Percentiles rank a stretch among this genome's conserved stretches.
Evolutionary conservation across 2,113 vertebrate genomes (phyloP).

Genomic region (Myrmecobius fasciatus): DNA sequence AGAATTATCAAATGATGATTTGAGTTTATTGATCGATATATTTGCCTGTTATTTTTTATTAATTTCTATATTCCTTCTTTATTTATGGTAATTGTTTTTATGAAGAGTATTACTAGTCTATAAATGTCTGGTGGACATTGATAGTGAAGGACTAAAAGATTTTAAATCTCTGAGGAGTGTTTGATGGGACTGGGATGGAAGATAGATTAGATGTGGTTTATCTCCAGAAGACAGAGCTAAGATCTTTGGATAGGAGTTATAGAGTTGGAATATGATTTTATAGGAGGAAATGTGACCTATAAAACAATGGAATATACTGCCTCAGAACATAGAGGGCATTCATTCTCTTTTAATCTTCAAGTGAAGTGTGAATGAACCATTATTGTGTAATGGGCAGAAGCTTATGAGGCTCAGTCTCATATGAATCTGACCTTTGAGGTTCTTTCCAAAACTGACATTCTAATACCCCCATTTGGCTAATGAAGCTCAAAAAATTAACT

Average conservation of each 20-base stretch:
- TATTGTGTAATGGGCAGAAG: not conserved
- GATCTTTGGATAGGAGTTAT: not conserved
- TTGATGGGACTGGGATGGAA: not conserved
- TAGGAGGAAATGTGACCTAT: not conserved
- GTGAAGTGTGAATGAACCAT: not conserved
- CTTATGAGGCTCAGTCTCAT: not conserved
- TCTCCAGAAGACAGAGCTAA: not conserved
- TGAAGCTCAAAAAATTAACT: not conserved
- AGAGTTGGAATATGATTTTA: not conserved
- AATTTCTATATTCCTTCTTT: not conserved
- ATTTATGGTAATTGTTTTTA: not conserved
- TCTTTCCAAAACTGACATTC: not conserved
- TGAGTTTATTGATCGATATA: too few species aligned
- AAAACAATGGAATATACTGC: not conserved
- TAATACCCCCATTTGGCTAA: not conserved
- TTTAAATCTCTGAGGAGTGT: not conserved
- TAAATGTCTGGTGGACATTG: not conserved
- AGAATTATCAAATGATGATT: too few species aligned
- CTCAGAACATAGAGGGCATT: not conserved
- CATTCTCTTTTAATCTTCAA: not conserved
- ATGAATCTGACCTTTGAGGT: not conserved
- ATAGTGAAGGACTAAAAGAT: not conserved
- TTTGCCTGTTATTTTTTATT: not conserved
- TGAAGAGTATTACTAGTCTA: not conserved
- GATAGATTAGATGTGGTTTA: not conserved